Conservation (phyloP, 1,140 invertebrate species). For the Sarcophaga bullata region DNA sequence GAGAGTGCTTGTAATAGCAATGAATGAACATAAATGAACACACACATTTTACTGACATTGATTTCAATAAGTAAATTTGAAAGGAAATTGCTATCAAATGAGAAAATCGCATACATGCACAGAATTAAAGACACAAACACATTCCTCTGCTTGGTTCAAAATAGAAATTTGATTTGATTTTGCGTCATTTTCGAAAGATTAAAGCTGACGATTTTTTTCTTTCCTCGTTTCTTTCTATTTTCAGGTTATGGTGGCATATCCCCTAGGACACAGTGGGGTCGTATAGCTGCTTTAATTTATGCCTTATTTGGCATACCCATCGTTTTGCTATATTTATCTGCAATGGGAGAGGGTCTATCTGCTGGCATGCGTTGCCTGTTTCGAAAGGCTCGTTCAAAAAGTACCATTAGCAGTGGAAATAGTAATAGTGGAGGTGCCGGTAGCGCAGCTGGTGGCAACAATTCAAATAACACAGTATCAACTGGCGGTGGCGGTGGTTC, state of each 20-base stretch:
- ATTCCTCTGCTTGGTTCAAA: background rate
- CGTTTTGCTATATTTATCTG: conserved; percentile 89
- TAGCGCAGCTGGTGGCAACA: conserved; percentile 45
- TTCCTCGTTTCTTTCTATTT: conserved; percentile 22
- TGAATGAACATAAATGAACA: background rate
- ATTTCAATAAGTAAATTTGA: conserved; percentile 22
- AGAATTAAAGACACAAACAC: background rate
- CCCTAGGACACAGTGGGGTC: conserved; percentile 87
- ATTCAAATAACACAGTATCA: background rate
- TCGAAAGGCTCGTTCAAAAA: conserved; percentile 53
- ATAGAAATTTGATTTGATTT: conserved; percentile 33
- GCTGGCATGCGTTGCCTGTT: conserved; percentile 63
- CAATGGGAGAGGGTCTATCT: conserved; percentile 79
- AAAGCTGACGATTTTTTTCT: background rate
- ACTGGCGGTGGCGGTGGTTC: conserved; percentile 35
- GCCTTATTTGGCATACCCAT: conserved; percentile 90
- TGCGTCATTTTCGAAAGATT: conserved; percentile 6
- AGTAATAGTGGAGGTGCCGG: conserved; percentile 49
- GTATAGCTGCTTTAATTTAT: conserved; percentile 87
- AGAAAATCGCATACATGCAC: conserved; percentile 7
- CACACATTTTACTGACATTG: conserved; percentile 3
- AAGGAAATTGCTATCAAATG: background rate
- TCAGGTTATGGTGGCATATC: conserved; percentile 92
- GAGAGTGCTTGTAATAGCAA: background rate
- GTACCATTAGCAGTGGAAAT: conserved; percentile 44